Percentiles rank a stretch among this genome's conserved stretches.
These are phyloP conservation scores for Spodoptera exigua DNA, from an alignment of 2,888 invertebrate genomes.

Conservation along the genomic window DNA sequence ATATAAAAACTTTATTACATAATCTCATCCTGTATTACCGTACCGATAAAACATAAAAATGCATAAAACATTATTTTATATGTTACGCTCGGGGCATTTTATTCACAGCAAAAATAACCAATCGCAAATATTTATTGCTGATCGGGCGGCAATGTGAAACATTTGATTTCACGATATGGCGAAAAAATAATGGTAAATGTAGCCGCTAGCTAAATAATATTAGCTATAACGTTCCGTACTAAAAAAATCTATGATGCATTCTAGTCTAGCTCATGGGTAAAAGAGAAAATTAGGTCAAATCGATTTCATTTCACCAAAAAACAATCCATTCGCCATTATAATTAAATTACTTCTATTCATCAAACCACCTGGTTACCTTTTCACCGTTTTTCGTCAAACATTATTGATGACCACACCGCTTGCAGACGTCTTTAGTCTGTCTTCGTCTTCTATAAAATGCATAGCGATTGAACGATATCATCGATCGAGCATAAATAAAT, in stretches of 20 bases:
- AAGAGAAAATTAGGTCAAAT: no score
- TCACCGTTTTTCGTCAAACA: conserved; percentile 14
- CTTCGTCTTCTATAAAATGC: conserved; percentile 40
- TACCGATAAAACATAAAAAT: conserved; percentile 29
- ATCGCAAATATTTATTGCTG: conserved; percentile 30
- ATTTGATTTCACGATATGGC: conserved; percentile 8
- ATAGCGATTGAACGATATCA: conserved; percentile 23
- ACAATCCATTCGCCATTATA: neutral
- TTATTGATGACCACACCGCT: conserved; percentile 17
- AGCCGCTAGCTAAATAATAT: conserved; percentile 6
- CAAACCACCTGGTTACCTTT: conserved; percentile 17
- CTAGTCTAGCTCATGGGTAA: no score
- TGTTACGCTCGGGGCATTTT: conserved; percentile 10
- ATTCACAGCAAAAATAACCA: conserved; percentile 21
- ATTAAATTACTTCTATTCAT: conserved; percentile 5
- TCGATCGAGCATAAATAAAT: conserved; percentile 42
- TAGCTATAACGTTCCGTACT: no score
- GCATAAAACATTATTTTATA: conserved; percentile 28
- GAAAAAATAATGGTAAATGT: conserved; percentile 18
- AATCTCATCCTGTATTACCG: conserved; percentile 27
- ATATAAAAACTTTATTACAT: conserved; percentile 36
- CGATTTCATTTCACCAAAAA: conserved; percentile 1
- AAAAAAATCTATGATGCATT: no score
- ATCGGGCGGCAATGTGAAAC: conserved; percentile 3
- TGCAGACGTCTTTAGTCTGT: conserved; percentile 5